Conservation (phyloP, 2,797 vertebrate species). For the Aselliscus stoliczkanus region DNA sequence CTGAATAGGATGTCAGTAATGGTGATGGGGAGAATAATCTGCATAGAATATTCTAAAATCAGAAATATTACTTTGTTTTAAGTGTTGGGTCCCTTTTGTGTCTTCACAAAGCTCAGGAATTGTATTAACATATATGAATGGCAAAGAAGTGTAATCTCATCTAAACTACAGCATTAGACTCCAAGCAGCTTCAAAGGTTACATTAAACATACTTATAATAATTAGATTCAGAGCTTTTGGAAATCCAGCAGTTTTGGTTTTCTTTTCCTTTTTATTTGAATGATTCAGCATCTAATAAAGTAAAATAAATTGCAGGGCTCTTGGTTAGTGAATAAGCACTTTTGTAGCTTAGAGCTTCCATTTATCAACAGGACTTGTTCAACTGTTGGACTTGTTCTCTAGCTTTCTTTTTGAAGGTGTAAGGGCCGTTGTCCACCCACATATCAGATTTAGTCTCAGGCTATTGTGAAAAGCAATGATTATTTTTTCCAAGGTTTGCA, state of each 20-base stretch:
- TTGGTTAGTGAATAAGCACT: conserved; percentile 80
- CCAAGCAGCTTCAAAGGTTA: conserved; percentile 77
- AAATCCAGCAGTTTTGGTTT: conserved; percentile 65
- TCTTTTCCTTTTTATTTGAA: conserved; percentile 48
- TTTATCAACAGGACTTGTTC: conserved; percentile 76
- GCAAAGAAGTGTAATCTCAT: conserved; percentile 70
- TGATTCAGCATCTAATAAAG: conserved; percentile 79
- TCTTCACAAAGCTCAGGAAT: conserved; percentile 37
- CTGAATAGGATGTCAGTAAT: not conserved
- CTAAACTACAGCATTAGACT: conserved; percentile 57
- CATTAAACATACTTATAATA: conserved; percentile 80
- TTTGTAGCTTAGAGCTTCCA: conserved; percentile 70
- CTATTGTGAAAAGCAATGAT: conserved; percentile 69
- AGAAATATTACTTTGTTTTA: conserved; percentile 40
- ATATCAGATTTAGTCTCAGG: conserved; percentile 54
- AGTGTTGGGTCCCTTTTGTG: not conserved
- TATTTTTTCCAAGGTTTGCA: conserved; percentile 65
- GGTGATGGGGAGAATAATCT: conserved; percentile 21
- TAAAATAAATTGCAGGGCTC: conserved; percentile 79
- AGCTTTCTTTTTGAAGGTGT: conserved; percentile 70
- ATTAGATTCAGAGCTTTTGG: conserved; percentile 78
- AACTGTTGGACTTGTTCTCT: conserved; percentile 66
- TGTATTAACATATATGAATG: conserved; percentile 47
- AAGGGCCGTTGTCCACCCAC: conserved; percentile 60
- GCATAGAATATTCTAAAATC: not conserved